A percentile compares a stretch with the other conserved stretches of the same genome.
Evolutionary conservation across 2,797 vertebrate genomes (phyloP).

Genomic region (Pseudomugil tenellus): DNA sequence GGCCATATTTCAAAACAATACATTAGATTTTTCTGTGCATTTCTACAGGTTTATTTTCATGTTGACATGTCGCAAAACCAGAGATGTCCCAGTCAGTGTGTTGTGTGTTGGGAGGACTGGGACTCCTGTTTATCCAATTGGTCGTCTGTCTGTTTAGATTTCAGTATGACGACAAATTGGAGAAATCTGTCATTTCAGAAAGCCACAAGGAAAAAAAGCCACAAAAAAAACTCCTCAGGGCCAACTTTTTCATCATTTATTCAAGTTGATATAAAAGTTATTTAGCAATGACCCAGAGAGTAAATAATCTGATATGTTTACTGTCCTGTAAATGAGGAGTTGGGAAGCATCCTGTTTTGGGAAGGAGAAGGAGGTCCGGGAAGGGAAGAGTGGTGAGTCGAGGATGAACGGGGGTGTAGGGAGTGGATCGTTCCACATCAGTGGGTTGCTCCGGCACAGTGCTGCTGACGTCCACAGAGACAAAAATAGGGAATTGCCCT

Average conservation of each 20-base stretch:
- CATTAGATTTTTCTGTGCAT: too few relatives aligned
- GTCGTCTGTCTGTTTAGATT: neutral
- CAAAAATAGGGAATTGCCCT: slow-evolving; percentile 69
- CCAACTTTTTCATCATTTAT: neutral
- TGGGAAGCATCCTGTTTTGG: slow-evolving; percentile 46
- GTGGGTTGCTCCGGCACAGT: slow-evolving; percentile 45
- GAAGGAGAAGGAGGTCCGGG: neutral
- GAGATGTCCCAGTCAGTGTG: neutral
- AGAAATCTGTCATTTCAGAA: too few relatives aligned
- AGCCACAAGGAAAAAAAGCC: too few relatives aligned
- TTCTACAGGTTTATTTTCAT: neutral
- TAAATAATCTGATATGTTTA: slow-evolving; percentile 31
- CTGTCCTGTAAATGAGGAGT: slow-evolving; percentile 25
- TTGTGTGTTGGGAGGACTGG: neutral
- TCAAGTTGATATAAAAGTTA: slow-evolving; percentile 19
- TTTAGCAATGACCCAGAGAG: slow-evolving; percentile 13
- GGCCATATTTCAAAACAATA: too few relatives aligned
- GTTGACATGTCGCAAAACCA: neutral
- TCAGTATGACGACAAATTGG: too few relatives aligned
- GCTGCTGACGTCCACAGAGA: slow-evolving; percentile 72
- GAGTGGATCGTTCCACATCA: slow-evolving; percentile 70
- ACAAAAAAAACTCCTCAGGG: too few relatives aligned
- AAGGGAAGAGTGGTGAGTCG: neutral
- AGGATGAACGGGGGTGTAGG: slow-evolving; percentile 37
- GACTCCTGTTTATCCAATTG: neutral